Evolutionary conservation across 2,888 invertebrate genomes (phyloP).

Genomic region (Tipula vernalis): DNA sequence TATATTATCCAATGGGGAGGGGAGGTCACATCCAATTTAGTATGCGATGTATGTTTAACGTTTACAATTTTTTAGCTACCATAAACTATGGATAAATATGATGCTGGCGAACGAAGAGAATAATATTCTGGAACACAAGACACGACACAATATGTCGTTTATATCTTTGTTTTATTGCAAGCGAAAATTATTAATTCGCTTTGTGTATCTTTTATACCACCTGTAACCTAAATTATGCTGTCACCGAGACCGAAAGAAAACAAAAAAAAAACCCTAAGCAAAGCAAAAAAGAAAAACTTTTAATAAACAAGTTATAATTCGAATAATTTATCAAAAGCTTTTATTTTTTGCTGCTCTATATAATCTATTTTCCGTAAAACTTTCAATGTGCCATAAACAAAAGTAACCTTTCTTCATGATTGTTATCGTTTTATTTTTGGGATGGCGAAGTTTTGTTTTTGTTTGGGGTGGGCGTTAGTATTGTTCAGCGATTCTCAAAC

Average conservation of each 20-base stretch:
- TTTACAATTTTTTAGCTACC: neutral
- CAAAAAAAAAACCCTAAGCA: neutral
- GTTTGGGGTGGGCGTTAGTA: neutral
- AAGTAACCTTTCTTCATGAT: neutral
- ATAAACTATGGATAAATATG: neutral
- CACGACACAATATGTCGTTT: neutral
- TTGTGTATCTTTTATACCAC: neutral
- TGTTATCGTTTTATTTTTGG: neutral
- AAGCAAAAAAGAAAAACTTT: neutral
- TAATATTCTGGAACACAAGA: neutral
- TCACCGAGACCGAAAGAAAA: neutral
- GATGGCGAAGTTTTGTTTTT: too few species aligned
- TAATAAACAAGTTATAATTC: neutral
- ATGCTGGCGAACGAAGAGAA: neutral
- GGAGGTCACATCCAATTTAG: neutral
- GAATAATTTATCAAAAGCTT: neutral
- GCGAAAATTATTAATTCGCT: neutral
- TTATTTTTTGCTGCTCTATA: neutral
- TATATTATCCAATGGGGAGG: neutral
- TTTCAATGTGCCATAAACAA: neutral
- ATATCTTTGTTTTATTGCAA: neutral
- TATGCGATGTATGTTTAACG: neutral
- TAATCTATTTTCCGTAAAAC: neutral
- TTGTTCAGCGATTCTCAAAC: too few species aligned
- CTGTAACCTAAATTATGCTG: neutral